Evolutionary conservation across 2,888 invertebrate species (phyloP).

Genomic region (Hanleya hanleyi): DNA sequence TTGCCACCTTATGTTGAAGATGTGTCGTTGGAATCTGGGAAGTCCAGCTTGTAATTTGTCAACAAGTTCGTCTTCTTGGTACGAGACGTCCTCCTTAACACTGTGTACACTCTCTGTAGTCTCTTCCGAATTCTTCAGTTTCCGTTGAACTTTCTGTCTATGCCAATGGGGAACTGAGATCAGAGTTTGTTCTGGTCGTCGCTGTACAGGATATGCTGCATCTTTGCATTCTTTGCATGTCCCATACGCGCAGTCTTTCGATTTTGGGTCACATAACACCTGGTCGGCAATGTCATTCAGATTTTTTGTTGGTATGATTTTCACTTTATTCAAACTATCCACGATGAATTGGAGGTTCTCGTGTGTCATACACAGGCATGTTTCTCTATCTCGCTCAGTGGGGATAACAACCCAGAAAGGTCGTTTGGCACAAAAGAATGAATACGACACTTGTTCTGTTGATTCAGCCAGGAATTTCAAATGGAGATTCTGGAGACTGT

Average conservation of each 20-base stretch:
- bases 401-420: slow-evolving; percentile 39
- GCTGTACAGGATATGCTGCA: background rate
- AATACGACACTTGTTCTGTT: slow-evolving; percentile 7
- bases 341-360: slow-evolving; percentile 28
- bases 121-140: background rate
- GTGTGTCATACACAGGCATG: slow-evolving; percentile 33
- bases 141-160: background rate
- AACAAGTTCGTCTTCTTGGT: background rate
- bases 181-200: background rate
- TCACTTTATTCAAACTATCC: slow-evolving; percentile 7
- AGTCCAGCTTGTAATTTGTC: background rate
- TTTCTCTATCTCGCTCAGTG: slow-evolving; percentile 29
- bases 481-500: slow-evolving; percentile 27
- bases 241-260: background rate
- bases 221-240: background rate
- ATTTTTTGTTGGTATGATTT: slow-evolving; percentile 1
- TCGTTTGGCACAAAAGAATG: slow-evolving; percentile 24
- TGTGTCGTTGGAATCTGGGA: background rate
- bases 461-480: slow-evolving; percentile 24
- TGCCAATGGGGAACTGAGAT: background rate
- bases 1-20: background rate
- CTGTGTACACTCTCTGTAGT: background rate
- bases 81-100: background rate
- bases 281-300: slow-evolving; percentile 3
- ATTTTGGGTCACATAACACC: slow-evolving; percentile 6